Percentiles rank a stretch among this genome's conserved stretches.
Evolutionary conservation across 2,113 vertebrate species (phyloP).

Genomic region (Stomatorhinus ivindoensis): DNA sequence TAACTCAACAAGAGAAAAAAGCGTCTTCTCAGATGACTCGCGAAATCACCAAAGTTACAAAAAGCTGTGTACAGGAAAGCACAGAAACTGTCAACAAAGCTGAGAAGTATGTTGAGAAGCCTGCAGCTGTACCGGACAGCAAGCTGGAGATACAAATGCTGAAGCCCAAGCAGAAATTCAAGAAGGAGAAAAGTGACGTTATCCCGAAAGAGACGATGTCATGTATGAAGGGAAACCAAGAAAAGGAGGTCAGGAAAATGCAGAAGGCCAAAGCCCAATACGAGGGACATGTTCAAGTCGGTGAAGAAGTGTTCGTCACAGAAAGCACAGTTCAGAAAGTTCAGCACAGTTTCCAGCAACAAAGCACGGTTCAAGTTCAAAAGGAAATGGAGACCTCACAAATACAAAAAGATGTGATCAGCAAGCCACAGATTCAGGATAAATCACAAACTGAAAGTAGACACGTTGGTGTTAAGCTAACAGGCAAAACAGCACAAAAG

Average conservation of each 20-base stretch:
- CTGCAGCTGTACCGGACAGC: constrained; percentile 27
- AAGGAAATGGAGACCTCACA: constrained; percentile 39
- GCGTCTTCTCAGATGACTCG: constrained; percentile 31
- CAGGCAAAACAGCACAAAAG: constrained; percentile 20
- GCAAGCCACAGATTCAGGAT: constrained; percentile 32
- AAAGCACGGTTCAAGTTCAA: constrained; percentile 42
- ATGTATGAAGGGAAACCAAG: constrained; percentile 36
- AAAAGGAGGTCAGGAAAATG: constrained; percentile 37
- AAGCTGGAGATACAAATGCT: constrained; percentile 38
- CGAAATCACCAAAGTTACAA: constrained; percentile 33
- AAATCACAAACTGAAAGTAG: constrained; percentile 36
- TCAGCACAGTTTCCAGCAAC: constrained; percentile 44
- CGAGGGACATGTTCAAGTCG: constrained; percentile 40
- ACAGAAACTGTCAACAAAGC: constrained; percentile 27
- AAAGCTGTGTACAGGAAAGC: constrained; percentile 18
- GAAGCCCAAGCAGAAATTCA: constrained; percentile 40
- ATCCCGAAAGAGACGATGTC: constrained; percentile 43
- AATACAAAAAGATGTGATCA: constrained; percentile 32
- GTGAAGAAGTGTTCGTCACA: constrained; percentile 46
- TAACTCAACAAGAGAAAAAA: constrained; percentile 28
- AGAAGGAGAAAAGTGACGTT: constrained; percentile 38
- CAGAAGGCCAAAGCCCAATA: constrained; percentile 47
- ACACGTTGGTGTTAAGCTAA: constrained; percentile 28
- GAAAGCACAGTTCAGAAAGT: constrained; percentile 45
- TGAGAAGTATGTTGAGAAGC: constrained; percentile 25